Evolutionary conservation across 1,140 invertebrate genomes (phyloP).

Genomic region (Magallana ariakensis): DNA sequence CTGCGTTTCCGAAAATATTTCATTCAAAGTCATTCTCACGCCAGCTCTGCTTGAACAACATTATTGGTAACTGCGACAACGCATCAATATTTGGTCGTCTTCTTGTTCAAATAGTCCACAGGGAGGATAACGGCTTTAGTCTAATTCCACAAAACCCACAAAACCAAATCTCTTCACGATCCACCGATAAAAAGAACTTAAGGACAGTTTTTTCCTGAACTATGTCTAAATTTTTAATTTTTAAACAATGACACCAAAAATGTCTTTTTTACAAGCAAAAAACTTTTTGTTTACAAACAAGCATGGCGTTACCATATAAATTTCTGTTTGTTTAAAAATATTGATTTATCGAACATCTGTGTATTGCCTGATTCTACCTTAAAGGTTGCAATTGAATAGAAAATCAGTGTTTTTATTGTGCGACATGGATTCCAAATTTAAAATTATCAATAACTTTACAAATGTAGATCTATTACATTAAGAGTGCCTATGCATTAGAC

Average conservation of each 20-base stretch:
- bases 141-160: not conserved
- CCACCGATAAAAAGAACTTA: slow-evolving; percentile 1
- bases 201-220: not conserved
- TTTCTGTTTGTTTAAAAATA: not conserved
- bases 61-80: slow-evolving; percentile 7
- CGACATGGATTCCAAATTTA: not conserved
- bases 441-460: too few relatives aligned
- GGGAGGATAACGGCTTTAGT: not conserved
- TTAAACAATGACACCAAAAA: not conserved
- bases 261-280: not conserved
- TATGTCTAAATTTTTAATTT: slow-evolving; percentile 1
- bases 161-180: not conserved
- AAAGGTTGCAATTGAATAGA: not conserved
- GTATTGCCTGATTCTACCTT: not conserved
- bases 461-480: too few relatives aligned
- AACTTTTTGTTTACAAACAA: not conserved
- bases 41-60: not conserved
- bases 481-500: too few relatives aligned
- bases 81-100: slow-evolving; percentile 27
- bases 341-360: not conserved
- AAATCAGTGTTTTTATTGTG: not conserved
- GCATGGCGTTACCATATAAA: slow-evolving; percentile 13
- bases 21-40: not conserved
- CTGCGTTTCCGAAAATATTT: too few relatives aligned
- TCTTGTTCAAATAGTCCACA: slow-evolving; percentile 10